Evolutionary conservation across 2,797 vertebrate genomes (phyloP).

Genomic region (Leucoraja ocellata): DNA sequence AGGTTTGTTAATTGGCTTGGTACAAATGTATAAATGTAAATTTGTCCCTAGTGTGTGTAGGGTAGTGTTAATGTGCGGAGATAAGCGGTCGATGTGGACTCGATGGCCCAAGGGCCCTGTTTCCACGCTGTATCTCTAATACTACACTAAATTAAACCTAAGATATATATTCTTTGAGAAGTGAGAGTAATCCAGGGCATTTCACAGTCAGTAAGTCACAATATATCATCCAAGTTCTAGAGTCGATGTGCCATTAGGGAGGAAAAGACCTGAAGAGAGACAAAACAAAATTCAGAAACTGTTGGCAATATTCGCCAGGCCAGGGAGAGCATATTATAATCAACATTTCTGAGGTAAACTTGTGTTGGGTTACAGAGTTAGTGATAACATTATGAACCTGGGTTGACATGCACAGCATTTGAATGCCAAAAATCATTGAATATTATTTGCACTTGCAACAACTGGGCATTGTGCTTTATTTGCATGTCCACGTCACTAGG

Average conservation of each 20-base stretch:
- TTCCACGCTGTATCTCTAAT: too few relatives aligned
- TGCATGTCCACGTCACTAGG: not conserved
- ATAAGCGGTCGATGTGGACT: too few relatives aligned
- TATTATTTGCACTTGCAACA: not conserved
- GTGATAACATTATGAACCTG: not conserved
- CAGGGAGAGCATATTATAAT: not conserved
- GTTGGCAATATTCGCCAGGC: not conserved
- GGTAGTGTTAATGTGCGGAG: too few relatives aligned
- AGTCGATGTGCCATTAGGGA: not conserved
- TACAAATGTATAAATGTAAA: too few relatives aligned
- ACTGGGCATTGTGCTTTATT: not conserved
- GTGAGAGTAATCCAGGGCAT: not conserved
- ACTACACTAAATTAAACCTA: too few relatives aligned
- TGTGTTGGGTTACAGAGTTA: not conserved
- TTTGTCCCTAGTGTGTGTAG: too few relatives aligned
- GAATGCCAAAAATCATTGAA: not conserved
- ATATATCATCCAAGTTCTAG: not conserved
- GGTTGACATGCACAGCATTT: conserved; percentile 10
- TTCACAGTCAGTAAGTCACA: not conserved
- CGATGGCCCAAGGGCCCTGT: too few relatives aligned
- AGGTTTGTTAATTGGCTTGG: too few relatives aligned
- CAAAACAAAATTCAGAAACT: not conserved
- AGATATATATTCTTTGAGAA: not conserved
- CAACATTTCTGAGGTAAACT: not conserved
- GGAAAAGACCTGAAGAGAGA: not conserved